phyloP scores from a whole-genome alignment of 2,113 vertebrate genomes.

The Ailuropoda melanoleuca region DNA sequence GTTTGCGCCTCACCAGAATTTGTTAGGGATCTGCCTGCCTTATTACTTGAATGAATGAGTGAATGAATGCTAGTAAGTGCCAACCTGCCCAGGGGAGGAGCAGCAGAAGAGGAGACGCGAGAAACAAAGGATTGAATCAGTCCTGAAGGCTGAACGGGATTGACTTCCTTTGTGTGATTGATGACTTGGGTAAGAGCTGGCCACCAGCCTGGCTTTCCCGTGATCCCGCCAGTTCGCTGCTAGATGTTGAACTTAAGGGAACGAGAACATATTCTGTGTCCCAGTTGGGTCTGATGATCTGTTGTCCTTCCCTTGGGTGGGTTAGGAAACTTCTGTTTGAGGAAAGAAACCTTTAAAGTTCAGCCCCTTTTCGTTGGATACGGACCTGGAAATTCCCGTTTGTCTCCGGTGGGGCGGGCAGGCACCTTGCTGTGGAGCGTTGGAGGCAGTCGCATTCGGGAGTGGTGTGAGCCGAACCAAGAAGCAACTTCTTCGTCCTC shows the following conservation, averaged over 20 bases:
- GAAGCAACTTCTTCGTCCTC: neutral
- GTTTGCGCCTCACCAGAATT: accelerated
- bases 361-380: neutral
- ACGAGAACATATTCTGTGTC: neutral
- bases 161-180: accelerated
- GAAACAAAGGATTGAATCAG: accelerated
- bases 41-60: neutral
- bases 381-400: accelerated
- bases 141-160: accelerated
- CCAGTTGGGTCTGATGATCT: neutral
- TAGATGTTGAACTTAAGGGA: neutral
- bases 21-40: neutral
- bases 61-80: neutral
- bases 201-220: accelerated
- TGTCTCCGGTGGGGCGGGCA: neutral
- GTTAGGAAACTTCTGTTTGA: neutral
- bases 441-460: accelerated
- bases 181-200: neutral
- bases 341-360: neutral
- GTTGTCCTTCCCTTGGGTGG: neutral
- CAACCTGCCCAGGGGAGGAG: neutral
- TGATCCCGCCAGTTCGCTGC: no score
- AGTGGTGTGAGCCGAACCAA: accelerated
- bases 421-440: neutral
- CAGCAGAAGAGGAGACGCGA: neutral